Evolutionary conservation across 2,113 vertebrate species (phyloP).

Genomic region (Myotis lucifugus): DNA sequence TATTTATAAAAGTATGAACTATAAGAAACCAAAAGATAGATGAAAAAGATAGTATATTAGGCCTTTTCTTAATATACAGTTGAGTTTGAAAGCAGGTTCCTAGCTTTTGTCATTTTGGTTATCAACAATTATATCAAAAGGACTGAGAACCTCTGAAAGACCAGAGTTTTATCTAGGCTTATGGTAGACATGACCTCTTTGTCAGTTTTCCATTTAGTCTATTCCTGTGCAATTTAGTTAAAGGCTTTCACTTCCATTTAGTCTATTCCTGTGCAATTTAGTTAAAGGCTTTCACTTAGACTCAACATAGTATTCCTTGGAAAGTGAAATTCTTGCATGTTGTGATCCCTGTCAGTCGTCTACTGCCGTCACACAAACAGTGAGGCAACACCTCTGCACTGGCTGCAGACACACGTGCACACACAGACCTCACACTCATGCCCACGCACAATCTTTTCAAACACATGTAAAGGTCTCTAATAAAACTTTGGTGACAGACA

Average conservation of each 20-base stretch:
- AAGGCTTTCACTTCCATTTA: slow-evolving; percentile 2
- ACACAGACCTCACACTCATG: not conserved
- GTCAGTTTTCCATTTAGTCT: not conserved
- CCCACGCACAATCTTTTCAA: not conserved
- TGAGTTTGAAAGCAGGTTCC: slow-evolving; percentile 5
- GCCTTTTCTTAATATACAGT: not conserved
- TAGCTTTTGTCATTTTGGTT: slow-evolving; percentile 12
- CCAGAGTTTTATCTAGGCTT: not conserved
- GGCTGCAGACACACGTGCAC: not conserved
- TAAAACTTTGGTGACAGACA: slow-evolving; percentile 64
- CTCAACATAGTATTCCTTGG: not conserved
- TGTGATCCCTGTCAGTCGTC: not conserved
- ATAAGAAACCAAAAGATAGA: slow-evolving; percentile 33
- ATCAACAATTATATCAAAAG: slow-evolving; percentile 25
- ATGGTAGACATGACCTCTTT: not conserved
- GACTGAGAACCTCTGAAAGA: not conserved
- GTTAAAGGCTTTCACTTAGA: not conserved
- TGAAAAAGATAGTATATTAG: not conserved
- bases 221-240: not conserved
- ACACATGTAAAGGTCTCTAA: slow-evolving; percentile 33
- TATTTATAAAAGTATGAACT: slow-evolving; percentile 24
- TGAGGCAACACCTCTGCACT: not conserved
- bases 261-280: not conserved
- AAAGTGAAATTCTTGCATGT: not conserved
- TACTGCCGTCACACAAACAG: not conserved